Evolutionary conservation across 2,888 invertebrate genomes (phyloP).

Genomic region (Phaedon cochleariae): DNA sequence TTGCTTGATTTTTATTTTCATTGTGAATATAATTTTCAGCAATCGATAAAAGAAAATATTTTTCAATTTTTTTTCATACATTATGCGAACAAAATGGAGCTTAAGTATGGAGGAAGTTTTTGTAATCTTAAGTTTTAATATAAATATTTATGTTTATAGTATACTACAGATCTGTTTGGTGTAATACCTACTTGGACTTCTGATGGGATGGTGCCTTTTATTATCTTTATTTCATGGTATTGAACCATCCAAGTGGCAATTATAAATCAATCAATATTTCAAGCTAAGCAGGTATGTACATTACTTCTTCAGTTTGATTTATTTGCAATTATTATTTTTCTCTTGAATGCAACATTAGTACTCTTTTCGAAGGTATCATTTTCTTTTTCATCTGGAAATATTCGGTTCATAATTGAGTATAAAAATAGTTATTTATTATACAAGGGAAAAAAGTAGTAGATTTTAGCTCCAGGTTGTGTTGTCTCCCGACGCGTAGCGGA

Average conservation of each 20-base stretch:
- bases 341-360: too few species aligned
- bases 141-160: background rate
- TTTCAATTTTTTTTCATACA: background rate
- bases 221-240: background rate
- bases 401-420: too few species aligned
- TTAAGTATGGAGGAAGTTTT: background rate
- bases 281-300: background rate
- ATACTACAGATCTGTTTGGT: background rate
- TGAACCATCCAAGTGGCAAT: background rate
- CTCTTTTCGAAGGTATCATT: too few species aligned
- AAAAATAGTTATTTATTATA: too few species aligned
- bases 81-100: background rate
- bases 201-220: background rate
- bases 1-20: too few species aligned
- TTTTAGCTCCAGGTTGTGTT: too few species aligned
- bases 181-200: background rate
- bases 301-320: background rate
- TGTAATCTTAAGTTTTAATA: background rate
- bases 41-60: background rate
- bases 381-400: too few species aligned
- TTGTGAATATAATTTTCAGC: too few species aligned
- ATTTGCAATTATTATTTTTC: too few species aligned
- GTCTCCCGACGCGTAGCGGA: too few species aligned
- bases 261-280: background rate
- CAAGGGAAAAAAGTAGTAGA: too few species aligned